These are phyloP conservation scores for Hybognathus amarus DNA, from an alignment of 2,797 vertebrate genomes.

Conservation along the genomic window DNA sequence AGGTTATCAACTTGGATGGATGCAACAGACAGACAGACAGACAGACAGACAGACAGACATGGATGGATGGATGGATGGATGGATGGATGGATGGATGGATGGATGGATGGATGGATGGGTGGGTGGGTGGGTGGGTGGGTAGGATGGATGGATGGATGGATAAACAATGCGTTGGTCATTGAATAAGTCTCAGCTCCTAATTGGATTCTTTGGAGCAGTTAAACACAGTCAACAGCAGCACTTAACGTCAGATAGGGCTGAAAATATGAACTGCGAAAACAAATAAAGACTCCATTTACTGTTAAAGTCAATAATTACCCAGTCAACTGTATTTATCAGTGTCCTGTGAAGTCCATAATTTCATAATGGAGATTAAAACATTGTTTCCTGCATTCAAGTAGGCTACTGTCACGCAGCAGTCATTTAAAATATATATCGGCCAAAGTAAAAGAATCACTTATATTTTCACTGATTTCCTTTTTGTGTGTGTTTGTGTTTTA, in stretches of 20 bases:
- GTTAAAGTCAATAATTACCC: constrained; percentile 31
- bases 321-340: constrained; percentile 37
- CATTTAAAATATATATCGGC: background rate
- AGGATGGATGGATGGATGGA: background rate
- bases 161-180: background rate
- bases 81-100: background rate
- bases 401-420: background rate
- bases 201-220: constrained; percentile 12
- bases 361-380: background rate
- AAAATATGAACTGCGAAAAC: constrained; percentile 46
- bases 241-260: constrained; percentile 10
- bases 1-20: too few species aligned
- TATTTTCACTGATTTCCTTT: background rate
- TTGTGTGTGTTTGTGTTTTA: background rate
- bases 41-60: background rate
- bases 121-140: too few species aligned
- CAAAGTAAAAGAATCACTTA: background rate
- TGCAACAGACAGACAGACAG: background rate
- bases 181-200: background rate
- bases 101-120: background rate
- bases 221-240: background rate
- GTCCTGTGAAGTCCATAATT: constrained; percentile 6
- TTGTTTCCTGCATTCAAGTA: background rate
- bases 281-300: constrained; percentile 42
- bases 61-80: background rate